Percentiles rank a stretch among this genome's conserved stretches.
phyloP scores from a whole-genome alignment of 2,797 vertebrate species.

The Eulemur rubriventer region DNA sequence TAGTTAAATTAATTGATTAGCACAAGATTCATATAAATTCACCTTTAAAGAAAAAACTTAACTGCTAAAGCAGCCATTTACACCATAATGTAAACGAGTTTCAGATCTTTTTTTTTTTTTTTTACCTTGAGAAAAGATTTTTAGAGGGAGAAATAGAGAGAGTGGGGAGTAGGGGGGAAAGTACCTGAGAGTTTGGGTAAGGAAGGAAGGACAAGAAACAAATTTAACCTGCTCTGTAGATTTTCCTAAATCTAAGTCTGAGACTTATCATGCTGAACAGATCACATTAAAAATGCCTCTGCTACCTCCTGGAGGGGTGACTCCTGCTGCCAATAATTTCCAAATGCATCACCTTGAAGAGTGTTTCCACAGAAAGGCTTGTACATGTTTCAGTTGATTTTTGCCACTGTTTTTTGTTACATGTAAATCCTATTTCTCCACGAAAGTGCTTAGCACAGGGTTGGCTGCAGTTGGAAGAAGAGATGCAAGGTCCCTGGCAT shows the following conservation, averaged over 20 bases:
- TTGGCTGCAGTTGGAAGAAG: conserved; percentile 66
- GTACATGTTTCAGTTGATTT: conserved; percentile 82
- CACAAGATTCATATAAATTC: not conserved
- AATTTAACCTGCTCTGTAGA: not conserved
- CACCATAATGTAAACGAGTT: not conserved
- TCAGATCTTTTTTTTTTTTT: not conserved
- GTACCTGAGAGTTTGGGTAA: not conserved
- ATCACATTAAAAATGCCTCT: not conserved
- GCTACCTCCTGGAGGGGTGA: not conserved
- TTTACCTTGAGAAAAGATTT: not conserved
- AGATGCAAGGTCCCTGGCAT: conserved; percentile 64
- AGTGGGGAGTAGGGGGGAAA: not conserved
- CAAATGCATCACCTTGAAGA: conserved; percentile 81
- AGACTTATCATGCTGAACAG: not conserved
- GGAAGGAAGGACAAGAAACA: not conserved
- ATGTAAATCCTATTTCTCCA: conserved; percentile 79
- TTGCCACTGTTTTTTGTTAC: conserved; percentile 80
- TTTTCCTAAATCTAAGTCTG: not conserved
- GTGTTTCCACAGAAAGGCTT: conserved; percentile 79
- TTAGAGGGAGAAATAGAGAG: not conserved
- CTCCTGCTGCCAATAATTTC: not conserved
- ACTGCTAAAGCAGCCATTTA: not conserved
- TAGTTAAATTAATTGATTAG: not conserved
- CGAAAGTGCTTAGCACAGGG: conserved; percentile 77
- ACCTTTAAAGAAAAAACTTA: not conserved